Evolutionary conservation across 2,888 invertebrate genomes (phyloP).

Genomic region (Gibbula magus): DNA sequence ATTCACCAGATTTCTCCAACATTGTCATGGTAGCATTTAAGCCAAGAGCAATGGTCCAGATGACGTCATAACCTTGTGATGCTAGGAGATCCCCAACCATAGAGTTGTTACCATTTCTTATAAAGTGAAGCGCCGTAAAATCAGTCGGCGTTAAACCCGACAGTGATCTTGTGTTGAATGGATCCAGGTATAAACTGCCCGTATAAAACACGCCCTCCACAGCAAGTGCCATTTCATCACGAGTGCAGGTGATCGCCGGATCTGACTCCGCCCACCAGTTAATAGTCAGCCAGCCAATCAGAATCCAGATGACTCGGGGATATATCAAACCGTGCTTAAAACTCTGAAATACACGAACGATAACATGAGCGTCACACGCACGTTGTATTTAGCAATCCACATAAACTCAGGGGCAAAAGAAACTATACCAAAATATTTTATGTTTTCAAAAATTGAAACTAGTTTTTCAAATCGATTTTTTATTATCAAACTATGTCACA

Average conservation of each 20-base stretch:
- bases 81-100: not conserved
- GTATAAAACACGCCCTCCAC: slow-evolving; percentile 16
- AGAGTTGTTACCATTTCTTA: not conserved
- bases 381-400: too few relatives aligned
- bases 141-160: not conserved
- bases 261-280: slow-evolving; percentile 11
- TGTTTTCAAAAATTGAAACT: too few relatives aligned
- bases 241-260: not conserved
- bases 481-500: too few relatives aligned
- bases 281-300: slow-evolving; percentile 15
- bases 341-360: not conserved
- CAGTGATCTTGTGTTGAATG: not conserved
- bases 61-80: slow-evolving; percentile 39
- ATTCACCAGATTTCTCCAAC: slow-evolving; percentile 24
- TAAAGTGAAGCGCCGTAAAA: not conserved
- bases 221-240: slow-evolving; percentile 1
- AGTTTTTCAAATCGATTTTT: too few relatives aligned
- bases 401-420: too few relatives aligned
- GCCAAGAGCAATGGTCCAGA: slow-evolving; percentile 46
- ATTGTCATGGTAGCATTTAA: slow-evolving; percentile 37
- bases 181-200: not conserved
- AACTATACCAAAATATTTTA: too few relatives aligned
- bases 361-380: too few relatives aligned
- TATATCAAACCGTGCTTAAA: not conserved
- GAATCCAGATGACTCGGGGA: slow-evolving; percentile 23